Conservation (phyloP, 2,797 vertebrate genomes). For the Anguilla megastoma region DNA sequence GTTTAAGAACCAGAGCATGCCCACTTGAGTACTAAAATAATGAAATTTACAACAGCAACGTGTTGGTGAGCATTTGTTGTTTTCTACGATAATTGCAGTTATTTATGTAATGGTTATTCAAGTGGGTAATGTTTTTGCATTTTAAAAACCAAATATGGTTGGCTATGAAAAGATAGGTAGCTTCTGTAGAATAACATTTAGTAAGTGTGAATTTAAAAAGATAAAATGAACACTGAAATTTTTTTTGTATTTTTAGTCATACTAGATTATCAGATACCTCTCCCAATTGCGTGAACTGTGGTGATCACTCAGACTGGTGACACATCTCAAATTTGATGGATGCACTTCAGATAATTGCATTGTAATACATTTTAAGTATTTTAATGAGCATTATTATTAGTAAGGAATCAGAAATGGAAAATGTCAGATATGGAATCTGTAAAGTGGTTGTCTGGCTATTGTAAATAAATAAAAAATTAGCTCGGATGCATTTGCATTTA, state of each 20-base stretch:
- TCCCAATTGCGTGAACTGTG: neutral
- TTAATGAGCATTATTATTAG: neutral
- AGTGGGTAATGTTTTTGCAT: neutral
- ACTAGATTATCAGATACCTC: neutral
- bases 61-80: neutral
- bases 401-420: neutral
- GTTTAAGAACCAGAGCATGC: neutral
- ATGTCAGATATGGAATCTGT: neutral
- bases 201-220: neutral
- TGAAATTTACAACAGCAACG: neutral
- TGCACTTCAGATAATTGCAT: constrained; percentile 12
- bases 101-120: neutral
- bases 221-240: neutral
- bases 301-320: neutral
- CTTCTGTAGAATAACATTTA: neutral
- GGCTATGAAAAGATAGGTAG: neutral
- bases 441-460: neutral
- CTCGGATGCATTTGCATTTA: neutral
- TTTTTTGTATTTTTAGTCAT: neutral
- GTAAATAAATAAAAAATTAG: neutral
- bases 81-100: neutral
- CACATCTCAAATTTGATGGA: neutral
- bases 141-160: neutral
- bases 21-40: neutral
- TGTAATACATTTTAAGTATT: neutral